phyloP scores from a whole-genome alignment of 2,797 vertebrate species.

The Oreortyx pictus region DNA sequence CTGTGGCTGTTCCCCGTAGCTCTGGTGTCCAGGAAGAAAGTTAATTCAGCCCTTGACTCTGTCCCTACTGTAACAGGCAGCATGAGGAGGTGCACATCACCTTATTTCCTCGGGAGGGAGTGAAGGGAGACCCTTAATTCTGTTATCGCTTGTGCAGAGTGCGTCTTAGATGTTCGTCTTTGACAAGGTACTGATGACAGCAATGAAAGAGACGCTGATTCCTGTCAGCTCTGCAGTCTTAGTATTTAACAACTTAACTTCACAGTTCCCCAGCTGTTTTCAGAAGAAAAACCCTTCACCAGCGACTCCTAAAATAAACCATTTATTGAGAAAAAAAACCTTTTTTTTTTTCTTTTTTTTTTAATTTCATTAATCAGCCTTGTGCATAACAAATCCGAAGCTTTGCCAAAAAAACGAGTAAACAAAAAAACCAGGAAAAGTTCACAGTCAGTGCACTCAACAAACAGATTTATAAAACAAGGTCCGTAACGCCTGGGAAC shows the following conservation, averaged over 20 bases:
- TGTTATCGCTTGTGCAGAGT: accelerated
- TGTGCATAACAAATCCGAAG: constrained; percentile 82
- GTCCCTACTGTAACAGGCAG: accelerated
- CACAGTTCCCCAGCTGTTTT: background rate
- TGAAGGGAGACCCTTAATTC: background rate
- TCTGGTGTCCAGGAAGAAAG: background rate
- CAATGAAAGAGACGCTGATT: background rate
- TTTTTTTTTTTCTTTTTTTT: constrained; percentile 72
- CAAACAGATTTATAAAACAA: constrained; percentile 77
- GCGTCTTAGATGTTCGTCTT: background rate
- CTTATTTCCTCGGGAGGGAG: background rate
- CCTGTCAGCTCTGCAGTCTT: background rate
- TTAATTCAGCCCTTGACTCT: background rate
- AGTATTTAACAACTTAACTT: background rate
- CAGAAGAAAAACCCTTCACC: constrained; percentile 19
- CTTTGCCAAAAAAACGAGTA: constrained; percentile 77
- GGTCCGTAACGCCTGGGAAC: constrained; percentile 77
- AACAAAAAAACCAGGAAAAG: constrained; percentile 69
- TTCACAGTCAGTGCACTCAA: constrained; percentile 84
- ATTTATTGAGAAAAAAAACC: constrained; percentile 84
- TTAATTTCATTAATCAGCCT: constrained; percentile 76
- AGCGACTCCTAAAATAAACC: constrained; percentile 85
- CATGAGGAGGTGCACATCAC: background rate
- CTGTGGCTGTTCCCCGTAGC: background rate
- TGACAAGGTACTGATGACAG: background rate